Evolutionary conservation across 2,888 invertebrate species (phyloP).

Genomic region (Acleris cristana): DNA sequence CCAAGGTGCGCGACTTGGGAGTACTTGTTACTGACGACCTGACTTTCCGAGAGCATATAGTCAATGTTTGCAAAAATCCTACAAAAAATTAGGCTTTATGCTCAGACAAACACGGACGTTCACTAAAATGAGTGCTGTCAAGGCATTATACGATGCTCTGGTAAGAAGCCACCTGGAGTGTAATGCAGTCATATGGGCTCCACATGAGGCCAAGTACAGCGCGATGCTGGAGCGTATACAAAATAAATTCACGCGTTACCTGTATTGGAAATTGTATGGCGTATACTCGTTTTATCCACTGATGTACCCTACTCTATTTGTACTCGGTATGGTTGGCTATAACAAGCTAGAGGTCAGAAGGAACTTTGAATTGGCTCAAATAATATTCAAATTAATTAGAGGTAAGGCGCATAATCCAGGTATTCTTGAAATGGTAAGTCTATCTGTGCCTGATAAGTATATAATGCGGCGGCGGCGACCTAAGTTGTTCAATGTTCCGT

Average conservation of each 20-base stretch:
- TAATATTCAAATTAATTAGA: neutral
- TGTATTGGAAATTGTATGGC: constrained; percentile 8
- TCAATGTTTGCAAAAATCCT: no score
- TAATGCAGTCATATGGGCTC: constrained; percentile 35
- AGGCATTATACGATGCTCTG: constrained; percentile 30
- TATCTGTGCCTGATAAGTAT: constrained; percentile 3
- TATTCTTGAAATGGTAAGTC: neutral
- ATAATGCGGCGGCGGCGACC: constrained; percentile 2
- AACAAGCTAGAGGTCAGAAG: constrained; percentile 13
- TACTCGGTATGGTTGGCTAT: constrained; percentile 22
- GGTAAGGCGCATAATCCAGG: constrained; percentile 19
- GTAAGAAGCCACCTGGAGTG: constrained; percentile 35
- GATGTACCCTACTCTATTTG: constrained; percentile 10
- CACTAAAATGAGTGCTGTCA: constrained; percentile 20
- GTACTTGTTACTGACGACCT: no score
- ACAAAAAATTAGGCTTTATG: no score
- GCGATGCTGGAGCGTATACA: constrained; percentile 13
- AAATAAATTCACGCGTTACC: constrained; percentile 13
- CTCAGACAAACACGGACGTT: no score
- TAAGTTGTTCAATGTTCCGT: neutral
- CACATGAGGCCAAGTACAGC: constrained; percentile 30
- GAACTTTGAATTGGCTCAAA: neutral
- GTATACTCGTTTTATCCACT: constrained; percentile 8
- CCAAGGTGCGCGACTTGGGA: no score
- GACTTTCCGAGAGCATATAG: no score